These are phyloP conservation scores for Drosophila azteca DNA, from an alignment of 1,140 invertebrate genomes.

Conservation along the genomic window DNA sequence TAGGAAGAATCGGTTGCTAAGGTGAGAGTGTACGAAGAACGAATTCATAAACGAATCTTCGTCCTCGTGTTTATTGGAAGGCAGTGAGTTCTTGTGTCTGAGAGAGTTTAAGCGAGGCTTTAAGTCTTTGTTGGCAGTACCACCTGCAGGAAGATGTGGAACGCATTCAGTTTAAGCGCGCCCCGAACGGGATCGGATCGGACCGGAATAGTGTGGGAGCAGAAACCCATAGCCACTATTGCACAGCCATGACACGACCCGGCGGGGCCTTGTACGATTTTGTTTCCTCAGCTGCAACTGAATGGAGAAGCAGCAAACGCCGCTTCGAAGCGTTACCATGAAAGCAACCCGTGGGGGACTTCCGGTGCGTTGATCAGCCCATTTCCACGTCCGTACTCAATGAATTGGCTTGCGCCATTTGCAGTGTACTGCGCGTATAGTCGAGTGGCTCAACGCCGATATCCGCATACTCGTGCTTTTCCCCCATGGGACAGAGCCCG, in stretches of 20 bases:
- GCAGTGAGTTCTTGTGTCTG: conserved; percentile 67
- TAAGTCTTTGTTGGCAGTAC: conserved; percentile 71
- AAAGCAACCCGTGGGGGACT: conserved; percentile 55
- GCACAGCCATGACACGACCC: not conserved
- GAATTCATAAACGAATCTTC: conserved; percentile 54
- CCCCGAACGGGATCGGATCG: conserved; percentile 3
- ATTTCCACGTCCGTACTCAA: conserved; percentile 62
- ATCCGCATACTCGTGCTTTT: conserved; percentile 65
- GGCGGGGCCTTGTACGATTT: not conserved
- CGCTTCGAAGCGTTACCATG: conserved; percentile 58
- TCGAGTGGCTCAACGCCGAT: conserved; percentile 70
- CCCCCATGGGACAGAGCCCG: conserved; percentile 43
- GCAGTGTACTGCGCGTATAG: conserved; percentile 64
- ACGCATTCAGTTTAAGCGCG: conserved; percentile 41
- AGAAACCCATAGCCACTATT: conserved; percentile 23
- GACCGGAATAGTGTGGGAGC: conserved; percentile 28
- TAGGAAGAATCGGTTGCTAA: conserved; percentile 72
- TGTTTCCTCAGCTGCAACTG: not conserved
- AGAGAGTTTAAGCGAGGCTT: conserved; percentile 71
- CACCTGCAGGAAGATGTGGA: conserved; percentile 55
- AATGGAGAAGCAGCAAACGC: conserved; percentile 45
- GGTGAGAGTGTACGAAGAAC: conserved; percentile 44
- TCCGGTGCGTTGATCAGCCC: conserved; percentile 54
- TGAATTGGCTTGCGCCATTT: conserved; percentile 57
- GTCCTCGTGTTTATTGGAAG: conserved; percentile 60